Base-by-base conservation (phyloP, 2,888 invertebrate species). In the Ceraclea dissimilis region DNA sequence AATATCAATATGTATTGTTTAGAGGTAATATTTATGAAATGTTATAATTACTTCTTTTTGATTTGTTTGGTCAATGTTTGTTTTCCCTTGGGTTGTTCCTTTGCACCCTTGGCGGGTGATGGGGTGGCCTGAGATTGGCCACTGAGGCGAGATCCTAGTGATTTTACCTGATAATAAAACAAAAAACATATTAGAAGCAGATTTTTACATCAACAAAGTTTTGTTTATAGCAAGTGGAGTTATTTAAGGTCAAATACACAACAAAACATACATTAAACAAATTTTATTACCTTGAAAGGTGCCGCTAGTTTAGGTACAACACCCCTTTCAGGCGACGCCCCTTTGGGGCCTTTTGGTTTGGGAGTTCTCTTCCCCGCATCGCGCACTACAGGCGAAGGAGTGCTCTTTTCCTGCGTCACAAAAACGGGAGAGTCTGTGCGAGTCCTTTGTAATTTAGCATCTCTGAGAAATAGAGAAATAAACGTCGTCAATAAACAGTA, bases 261-360 rank as follows among this genome's bases (percentile, higher is more conserved):
- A 46, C 5, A 8, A 46, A 31, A 11, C 31, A 31, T 8, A 8
- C 31, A n/a, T n/a, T n/a, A n/a, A n/a, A n/a, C n/a, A 46, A 19
- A 16, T 46, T 46, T n/a, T 16, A 11, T 46, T 20, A 71, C 71
- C 71, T 72, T 17, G 68, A 71, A 70, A 49, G 62, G 74, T 60
- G 65, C 71, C 19, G 0, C 71, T 72, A 49, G 43, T 47, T 59
- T 55, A 13, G 59, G 48, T n/a, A 52, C 39, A 33, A 33, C 19
- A 10, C 58, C 58, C 46, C 54, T 44, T 46, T 76, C 76, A 0
- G 82, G 82, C 61, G 80, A 81, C 59, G 76, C 80, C 0, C 81
- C 82, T 63, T 82, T 82, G 1, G 82, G 81, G 4, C 70, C 71
- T 63, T 80, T 81, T 2, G 81, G 82, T 61, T 82, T 82, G 11